phyloP scores from a whole-genome alignment of 2,797 vertebrate genomes.

The Pachyuromys duprasi region DNA sequence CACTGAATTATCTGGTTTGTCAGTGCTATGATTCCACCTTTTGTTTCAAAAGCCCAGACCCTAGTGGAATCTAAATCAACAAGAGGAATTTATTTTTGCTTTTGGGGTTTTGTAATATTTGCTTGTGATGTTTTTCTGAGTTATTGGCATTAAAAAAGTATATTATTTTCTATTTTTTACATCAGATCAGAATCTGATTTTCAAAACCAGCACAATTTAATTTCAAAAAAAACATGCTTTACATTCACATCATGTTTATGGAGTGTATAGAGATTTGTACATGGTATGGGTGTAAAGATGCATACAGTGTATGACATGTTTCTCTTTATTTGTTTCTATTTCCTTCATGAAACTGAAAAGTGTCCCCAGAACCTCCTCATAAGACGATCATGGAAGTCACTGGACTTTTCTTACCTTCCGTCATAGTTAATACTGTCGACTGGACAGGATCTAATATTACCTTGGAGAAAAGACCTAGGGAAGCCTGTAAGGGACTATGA shows the following conservation, averaged over 20 bases:
- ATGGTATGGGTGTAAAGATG: neutral
- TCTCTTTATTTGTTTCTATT: slow-evolving; percentile 46
- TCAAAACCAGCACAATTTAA: slow-evolving; percentile 34
- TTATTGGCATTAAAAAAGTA: slow-evolving; percentile 22
- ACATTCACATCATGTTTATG: neutral
- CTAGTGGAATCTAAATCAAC: slow-evolving; percentile 72
- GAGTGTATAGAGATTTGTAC: neutral
- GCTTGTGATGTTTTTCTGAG: slow-evolving; percentile 16
- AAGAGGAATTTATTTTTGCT: slow-evolving; percentile 60
- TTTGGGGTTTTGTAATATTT: slow-evolving; percentile 51
- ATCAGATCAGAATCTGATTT: slow-evolving; percentile 33
- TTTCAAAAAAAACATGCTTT: slow-evolving; percentile 37
- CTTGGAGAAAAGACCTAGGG: neutral
- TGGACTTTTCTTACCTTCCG: neutral
- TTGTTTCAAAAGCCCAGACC: slow-evolving; percentile 40
- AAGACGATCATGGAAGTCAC: neutral
- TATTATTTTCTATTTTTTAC: neutral
- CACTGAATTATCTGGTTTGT: slow-evolving; percentile 34
- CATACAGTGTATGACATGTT: neutral
- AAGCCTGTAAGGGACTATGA: neutral
- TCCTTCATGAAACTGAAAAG: neutral
- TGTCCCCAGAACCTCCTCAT: neutral
- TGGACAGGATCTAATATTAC: neutral
- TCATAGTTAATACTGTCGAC: neutral
- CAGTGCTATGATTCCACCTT: slow-evolving; percentile 26